Percentiles rank a stretch among this genome's conserved stretches.
phyloP scores from a whole-genome alignment of 1,140 invertebrate genomes.

The Megalonaias nervosa region DNA sequence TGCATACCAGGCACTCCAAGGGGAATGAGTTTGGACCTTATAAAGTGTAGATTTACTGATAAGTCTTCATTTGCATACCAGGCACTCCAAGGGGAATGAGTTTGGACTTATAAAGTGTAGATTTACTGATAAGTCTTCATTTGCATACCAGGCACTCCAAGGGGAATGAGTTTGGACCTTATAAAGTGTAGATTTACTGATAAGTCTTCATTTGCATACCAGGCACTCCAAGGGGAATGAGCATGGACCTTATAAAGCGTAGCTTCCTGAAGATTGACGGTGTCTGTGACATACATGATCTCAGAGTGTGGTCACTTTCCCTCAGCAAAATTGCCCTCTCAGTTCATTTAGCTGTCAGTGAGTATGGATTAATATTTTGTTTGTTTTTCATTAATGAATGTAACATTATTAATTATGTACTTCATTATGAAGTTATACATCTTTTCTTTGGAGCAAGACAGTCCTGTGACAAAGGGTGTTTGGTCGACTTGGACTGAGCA shows the following conservation, averaged over 20 bases:
- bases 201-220: not conserved
- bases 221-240: slow-evolving; percentile 87
- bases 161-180: slow-evolving; percentile 87
- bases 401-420: too few species aligned
- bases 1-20: slow-evolving; percentile 80
- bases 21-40: slow-evolving; percentile 88
- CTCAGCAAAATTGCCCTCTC: slow-evolving; percentile 95
- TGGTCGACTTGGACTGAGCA: too few species aligned
- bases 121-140: too few species aligned
- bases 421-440: too few species aligned
- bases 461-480: too few species aligned
- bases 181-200: slow-evolving; percentile 87
- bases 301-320: slow-evolving; percentile 97
- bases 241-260: slow-evolving; percentile 87
- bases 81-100: slow-evolving; percentile 88
- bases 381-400: too few species aligned
- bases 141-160: slow-evolving; percentile 79
- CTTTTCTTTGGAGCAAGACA: too few species aligned
- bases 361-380: slow-evolving; percentile 32
- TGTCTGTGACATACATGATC: slow-evolving; percentile 94
- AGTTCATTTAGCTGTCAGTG: slow-evolving; percentile 94
- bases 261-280: slow-evolving; percentile 89
- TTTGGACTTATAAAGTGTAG: slow-evolving; percentile 87
- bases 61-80: slow-evolving; percentile 43
- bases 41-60: slow-evolving; percentile 84